Evolutionary conservation across 2,888 invertebrate genomes (phyloP).

Genomic region (Protonemura montana): DNA sequence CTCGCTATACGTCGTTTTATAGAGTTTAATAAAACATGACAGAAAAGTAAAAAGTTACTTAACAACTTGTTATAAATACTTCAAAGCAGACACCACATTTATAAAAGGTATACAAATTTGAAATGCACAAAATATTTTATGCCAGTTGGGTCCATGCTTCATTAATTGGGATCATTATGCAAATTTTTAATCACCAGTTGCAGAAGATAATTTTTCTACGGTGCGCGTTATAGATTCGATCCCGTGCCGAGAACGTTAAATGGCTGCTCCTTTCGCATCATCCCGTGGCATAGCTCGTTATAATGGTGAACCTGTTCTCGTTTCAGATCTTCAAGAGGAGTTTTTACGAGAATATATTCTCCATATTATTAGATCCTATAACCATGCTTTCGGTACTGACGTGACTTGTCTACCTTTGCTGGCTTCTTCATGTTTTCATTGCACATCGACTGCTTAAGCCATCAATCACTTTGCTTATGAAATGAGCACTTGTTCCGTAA

Average conservation of each 20-base stretch:
- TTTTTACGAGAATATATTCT: background rate
- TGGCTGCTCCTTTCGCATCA: background rate
- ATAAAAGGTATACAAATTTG: background rate
- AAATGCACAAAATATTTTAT: background rate
- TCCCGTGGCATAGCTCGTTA: background rate
- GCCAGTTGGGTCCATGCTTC: background rate
- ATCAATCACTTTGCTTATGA: background rate
- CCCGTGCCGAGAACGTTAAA: slow-evolving; percentile 7
- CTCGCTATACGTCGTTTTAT: background rate
- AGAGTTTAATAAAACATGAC: background rate
- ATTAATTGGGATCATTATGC: slow-evolving; percentile 12
- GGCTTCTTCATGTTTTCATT: background rate
- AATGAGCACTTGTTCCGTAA: background rate
- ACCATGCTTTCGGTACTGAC: background rate
- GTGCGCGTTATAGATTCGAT: background rate
- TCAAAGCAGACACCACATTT: background rate
- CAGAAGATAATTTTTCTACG: background rate
- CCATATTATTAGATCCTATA: background rate
- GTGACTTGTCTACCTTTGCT: background rate
- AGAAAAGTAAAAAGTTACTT: background rate
- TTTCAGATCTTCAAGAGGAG: background rate
- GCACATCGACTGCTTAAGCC: background rate
- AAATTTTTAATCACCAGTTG: slow-evolving; percentile 7
- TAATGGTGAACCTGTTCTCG: background rate
- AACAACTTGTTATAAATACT: slow-evolving; percentile 12